Conservation (phyloP, 2,113 vertebrate species). For the Recurvirostra avosetta region DNA sequence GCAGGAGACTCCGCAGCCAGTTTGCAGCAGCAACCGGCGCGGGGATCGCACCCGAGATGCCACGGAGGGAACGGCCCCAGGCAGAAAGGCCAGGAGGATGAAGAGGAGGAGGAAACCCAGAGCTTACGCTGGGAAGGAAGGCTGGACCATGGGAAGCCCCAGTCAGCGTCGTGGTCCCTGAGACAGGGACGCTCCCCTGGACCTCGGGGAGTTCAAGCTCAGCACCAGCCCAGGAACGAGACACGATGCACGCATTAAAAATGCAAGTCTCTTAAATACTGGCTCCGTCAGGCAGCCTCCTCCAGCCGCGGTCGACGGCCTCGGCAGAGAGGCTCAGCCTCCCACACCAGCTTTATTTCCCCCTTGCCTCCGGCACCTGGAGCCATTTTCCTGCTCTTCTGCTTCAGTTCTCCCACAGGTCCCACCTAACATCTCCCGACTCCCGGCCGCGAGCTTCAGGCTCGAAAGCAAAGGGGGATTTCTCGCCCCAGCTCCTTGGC, state of each 20-base stretch:
- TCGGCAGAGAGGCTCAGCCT: background rate
- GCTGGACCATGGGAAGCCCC: background rate
- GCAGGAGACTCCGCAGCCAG: background rate
- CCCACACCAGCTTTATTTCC: background rate
- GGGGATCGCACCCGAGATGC: background rate
- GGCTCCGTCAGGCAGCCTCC: background rate
- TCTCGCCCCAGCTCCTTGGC: accelerated
- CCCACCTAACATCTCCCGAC: background rate
- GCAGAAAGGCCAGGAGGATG: background rate
- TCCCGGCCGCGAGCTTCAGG: accelerated
- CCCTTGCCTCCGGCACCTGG: background rate
- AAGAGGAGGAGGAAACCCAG: background rate
- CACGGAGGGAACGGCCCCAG: background rate
- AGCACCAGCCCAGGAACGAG: background rate
- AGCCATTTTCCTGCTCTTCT: background rate
- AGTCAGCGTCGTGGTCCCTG: accelerated
- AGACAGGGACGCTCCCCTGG: background rate
- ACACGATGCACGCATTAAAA: accelerated
- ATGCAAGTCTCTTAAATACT: background rate
- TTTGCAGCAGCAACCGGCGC: background rate
- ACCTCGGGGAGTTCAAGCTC: accelerated
- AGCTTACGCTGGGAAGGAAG: background rate
- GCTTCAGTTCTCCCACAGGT: background rate
- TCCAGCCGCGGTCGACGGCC: too few relatives aligned
- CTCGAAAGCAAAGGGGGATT: accelerated